phyloP scores from a whole-genome alignment of 1,140 invertebrate genomes.

The Lordiphosa clarofinis region DNA sequence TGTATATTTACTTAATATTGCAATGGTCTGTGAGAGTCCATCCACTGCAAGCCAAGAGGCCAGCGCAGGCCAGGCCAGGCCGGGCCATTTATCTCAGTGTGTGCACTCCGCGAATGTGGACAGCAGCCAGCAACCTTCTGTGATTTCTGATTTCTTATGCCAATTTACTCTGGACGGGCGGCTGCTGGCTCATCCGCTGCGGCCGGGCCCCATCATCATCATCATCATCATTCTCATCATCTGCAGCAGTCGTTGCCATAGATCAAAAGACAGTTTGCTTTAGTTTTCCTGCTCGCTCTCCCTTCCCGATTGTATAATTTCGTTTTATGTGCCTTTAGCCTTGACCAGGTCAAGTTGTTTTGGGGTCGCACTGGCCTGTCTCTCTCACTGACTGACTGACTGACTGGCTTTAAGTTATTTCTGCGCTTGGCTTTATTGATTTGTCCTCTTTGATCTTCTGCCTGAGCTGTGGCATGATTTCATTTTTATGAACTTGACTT shows the following conservation, averaged over 20 bases:
- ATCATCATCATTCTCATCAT: constrained; percentile 25
- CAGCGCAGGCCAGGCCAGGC: background rate
- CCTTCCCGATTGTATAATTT: constrained; percentile 59
- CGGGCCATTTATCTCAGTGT: constrained; percentile 41
- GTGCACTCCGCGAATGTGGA: constrained; percentile 12
- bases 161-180: constrained; percentile 58
- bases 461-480: constrained; percentile 74
- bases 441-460: constrained; percentile 77
- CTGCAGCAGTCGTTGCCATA: constrained; percentile 43
- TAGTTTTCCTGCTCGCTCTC: constrained; percentile 45
- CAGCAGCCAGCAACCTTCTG: constrained; percentile 53
- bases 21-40: constrained; percentile 41
- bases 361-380: constrained; percentile 34
- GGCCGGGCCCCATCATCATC: constrained; percentile 31
- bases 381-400: constrained; percentile 28
- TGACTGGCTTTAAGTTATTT: constrained; percentile 73
- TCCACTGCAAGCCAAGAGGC: background rate
- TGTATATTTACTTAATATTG: constrained; percentile 79
- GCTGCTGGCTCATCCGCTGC: constrained; percentile 36
- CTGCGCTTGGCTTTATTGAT: constrained; percentile 66
- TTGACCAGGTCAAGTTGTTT: constrained; percentile 75
- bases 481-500: constrained; percentile 77
- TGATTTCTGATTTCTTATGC: constrained; percentile 78
- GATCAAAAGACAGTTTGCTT: constrained; percentile 78
- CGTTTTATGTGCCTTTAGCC: constrained; percentile 73